Evolutionary conservation across 2,113 vertebrate genomes (phyloP), one percentile per base, ranked within the genome.

Genomic region (Solea senegalensis): DNA sequence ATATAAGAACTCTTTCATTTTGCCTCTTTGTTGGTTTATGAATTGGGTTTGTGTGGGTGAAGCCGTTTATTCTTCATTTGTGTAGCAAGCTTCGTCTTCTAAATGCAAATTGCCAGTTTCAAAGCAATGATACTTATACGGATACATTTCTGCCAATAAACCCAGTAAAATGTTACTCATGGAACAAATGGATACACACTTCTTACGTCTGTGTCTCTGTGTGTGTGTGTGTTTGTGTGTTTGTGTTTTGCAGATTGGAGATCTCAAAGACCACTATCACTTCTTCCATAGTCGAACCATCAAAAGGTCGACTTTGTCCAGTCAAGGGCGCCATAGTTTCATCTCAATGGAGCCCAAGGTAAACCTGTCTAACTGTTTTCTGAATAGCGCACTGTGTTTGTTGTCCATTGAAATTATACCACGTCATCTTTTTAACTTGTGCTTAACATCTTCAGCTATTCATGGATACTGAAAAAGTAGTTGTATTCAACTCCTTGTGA

Each of bases 271-370:
- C 92, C 98, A 98, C 89, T 99, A 98, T 91, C 98, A 99, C 91
- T 99, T 99, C 91, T 97, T 96, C 92, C 98, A 99, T 77, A 99
- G 97, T 90, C 95, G 96, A 89, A 98, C 96, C 81, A 97, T 99
- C 93, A 99, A 99, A 94, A 96, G 98, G 85, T 98, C 97, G 57
- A 94, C 97, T 86, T 91, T 98, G 49, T 96, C 95, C 62, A 99
- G 96, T 76, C 95, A 94, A 88, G 98, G 97, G 87, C 95, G 92
- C 58, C 98, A 99, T 93, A 98, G 94, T 94, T 99, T 99, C 94
- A 98, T 99, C 92, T 96, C 97, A 86, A 97, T 98, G 97, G 98
- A 99, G 92, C 97, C 98, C 84, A 97, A 98, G 96, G 98, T 99
- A 95, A 96, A 94, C 84, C 83, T 80, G 89, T 44, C 26, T 7